Evolutionary conservation across 2,113 vertebrate species (phyloP).

Genomic region (Mugil cephalus): DNA sequence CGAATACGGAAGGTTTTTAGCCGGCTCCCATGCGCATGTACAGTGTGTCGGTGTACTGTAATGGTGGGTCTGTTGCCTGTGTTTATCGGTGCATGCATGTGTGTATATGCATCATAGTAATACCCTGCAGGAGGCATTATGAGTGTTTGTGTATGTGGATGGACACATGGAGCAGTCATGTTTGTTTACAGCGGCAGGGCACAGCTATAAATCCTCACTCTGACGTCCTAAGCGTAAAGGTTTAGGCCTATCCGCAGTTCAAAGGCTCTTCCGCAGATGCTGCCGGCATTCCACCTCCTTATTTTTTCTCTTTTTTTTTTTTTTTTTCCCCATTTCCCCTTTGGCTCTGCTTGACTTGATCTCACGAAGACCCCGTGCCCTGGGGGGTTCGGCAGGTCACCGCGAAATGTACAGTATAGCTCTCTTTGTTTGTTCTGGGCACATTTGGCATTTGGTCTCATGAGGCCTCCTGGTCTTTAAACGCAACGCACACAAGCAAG

Average conservation of each 20-base stretch:
- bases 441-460: conserved; percentile 55
- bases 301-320: background rate
- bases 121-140: conserved; percentile 16
- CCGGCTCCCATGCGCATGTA: conserved; percentile 20
- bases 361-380: conserved; percentile 47
- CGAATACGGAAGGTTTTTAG: conserved; percentile 47
- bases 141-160: conserved; percentile 11
- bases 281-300: conserved; percentile 18
- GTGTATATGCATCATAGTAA: conserved; percentile 4
- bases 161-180: conserved; percentile 16
- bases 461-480: conserved; percentile 44
- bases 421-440: conserved; percentile 47
- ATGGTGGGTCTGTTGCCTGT: conserved; percentile 29
- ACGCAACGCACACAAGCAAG: conserved; percentile 31
- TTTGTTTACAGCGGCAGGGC: conserved; percentile 52
- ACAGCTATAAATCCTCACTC: conserved; percentile 61
- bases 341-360: conserved; percentile 38
- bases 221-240: conserved; percentile 64
- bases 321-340: background rate
- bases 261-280: conserved; percentile 68
- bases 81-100: background rate
- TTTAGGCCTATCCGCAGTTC: conserved; percentile 74
- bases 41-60: conserved; percentile 13
- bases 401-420: conserved; percentile 38
- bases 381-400: conserved; percentile 49